phyloP scores from a whole-genome alignment of 2,888 invertebrate species.

The Caradrina clavipalpis region DNA sequence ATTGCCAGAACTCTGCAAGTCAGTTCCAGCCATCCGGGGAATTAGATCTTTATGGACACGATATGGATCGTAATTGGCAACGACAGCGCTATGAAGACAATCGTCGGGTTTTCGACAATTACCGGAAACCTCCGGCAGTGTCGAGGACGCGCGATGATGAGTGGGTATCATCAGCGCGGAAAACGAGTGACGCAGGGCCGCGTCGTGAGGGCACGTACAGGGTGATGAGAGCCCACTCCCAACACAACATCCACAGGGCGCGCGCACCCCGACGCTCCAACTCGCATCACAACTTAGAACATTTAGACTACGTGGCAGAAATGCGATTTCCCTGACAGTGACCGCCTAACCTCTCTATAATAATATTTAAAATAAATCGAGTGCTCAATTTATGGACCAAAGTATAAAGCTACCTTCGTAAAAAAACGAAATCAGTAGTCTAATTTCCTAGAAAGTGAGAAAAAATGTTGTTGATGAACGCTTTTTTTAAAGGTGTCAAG shows the following conservation, averaged over 20 bases:
- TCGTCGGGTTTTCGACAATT: slow-evolving; percentile 81
- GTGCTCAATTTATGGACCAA: slow-evolving; percentile 90
- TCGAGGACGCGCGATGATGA: slow-evolving; percentile 80
- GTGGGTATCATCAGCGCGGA: slow-evolving; percentile 77
- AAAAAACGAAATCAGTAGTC: slow-evolving; percentile 60
- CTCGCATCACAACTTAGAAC: slow-evolving; percentile 92
- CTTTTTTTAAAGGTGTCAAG: slow-evolving; percentile 51
- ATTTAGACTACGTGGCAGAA: slow-evolving; percentile 92
- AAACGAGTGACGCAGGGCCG: slow-evolving; percentile 84
- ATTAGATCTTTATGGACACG: slow-evolving; percentile 93
- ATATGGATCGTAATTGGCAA: slow-evolving; percentile 90
- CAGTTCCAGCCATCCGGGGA: slow-evolving; percentile 92
- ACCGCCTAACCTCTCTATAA: slow-evolving; percentile 70
- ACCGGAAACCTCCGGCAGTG: slow-evolving; percentile 76
- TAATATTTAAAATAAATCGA: slow-evolving; percentile 74
- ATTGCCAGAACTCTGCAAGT: slow-evolving; percentile 87
- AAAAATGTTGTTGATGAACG: slow-evolving; percentile 53
- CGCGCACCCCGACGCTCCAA: slow-evolving; percentile 90
- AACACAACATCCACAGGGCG: slow-evolving; percentile 91
- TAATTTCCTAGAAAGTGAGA: slow-evolving; percentile 63
- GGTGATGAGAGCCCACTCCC: slow-evolving; percentile 91
- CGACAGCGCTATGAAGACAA: slow-evolving; percentile 86
- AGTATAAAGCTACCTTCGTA: slow-evolving; percentile 79
- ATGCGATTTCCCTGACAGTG: slow-evolving; percentile 92
- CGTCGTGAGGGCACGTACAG: slow-evolving; percentile 87